Evolutionary conservation across 2,888 invertebrate species (phyloP), one percentile per base, ranked within the genome.

Genomic region (Aporophyla nigra): DNA sequence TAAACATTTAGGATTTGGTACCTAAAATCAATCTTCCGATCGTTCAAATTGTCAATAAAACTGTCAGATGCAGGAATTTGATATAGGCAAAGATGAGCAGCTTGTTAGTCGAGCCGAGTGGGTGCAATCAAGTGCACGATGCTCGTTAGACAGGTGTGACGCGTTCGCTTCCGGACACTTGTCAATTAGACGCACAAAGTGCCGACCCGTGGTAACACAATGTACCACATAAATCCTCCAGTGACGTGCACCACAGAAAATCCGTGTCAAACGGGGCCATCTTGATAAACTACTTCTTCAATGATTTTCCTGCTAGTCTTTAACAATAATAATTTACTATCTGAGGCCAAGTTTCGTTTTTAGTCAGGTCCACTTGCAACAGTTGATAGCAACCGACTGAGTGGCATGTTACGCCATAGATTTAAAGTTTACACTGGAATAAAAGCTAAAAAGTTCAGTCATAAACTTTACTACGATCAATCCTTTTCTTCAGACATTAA

Each of bases 101-200:
- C 82, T 85, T 71, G 84, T 83, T 84, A 84, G 77, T 53, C 21
- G 73, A 62, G 76, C 71, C 71, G 71, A 80, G 79, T 80, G 82
- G 79, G 86, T 84, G 83, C 83, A 87, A 80, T 88, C 82, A 87
- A 77, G 78, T 86, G 80, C 65, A 84, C 67, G 65, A 81, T 82
- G 86, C 92, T 92, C 89, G 93, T 93, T 93, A 93, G 87, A 84
- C 87, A 88, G 89, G 90, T 91, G 91, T 91, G 90, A 92, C 87
- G 86, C 84, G 89, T 88, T 90, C 86, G 88, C 89, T 93, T 91
- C 92, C 91, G 91, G 92, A 91, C 91, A 90, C 92, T 94, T 94
- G 95, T 95, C 95, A 95, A 95, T 95, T 95, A 95, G 91, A 93
- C 91, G 91, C 91, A 92, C 92, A 92, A 93, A 92, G 92, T 91